Conservation (phyloP, 2,113 vertebrate genomes). For the Damaliscus lunatus region DNA sequence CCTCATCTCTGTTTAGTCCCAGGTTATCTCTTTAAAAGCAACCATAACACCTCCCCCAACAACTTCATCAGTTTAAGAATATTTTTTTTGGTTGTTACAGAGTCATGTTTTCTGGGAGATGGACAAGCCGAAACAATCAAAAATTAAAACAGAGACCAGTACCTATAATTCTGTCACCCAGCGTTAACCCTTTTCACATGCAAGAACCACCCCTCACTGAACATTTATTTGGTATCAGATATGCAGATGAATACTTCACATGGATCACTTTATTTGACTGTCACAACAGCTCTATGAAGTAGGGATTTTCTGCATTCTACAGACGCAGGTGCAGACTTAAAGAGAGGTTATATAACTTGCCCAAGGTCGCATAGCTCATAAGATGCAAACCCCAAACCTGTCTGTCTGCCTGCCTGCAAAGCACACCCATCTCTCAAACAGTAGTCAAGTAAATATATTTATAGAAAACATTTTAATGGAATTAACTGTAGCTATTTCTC, state of each 20-base stretch:
- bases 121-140: neutral
- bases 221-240: neutral
- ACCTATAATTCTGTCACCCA: neutral
- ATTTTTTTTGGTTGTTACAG: neutral
- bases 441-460: neutral
- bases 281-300: neutral
- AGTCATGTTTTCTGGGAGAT: neutral
- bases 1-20: neutral
- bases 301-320: neutral
- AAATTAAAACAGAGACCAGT: neutral
- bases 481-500: neutral
- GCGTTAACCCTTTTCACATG: no score
- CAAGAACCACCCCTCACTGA: neutral
- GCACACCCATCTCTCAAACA: neutral
- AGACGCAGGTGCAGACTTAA: neutral
- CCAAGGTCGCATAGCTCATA: neutral
- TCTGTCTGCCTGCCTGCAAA: neutral
- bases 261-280: neutral
- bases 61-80: neutral
- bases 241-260: no score
- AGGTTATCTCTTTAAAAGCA: neutral
- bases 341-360: neutral
- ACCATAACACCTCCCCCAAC: neutral
- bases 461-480: neutral
- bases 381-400: neutral